Conservation (phyloP, 2,113 vertebrate genomes). For the Otis tarda region DNA sequence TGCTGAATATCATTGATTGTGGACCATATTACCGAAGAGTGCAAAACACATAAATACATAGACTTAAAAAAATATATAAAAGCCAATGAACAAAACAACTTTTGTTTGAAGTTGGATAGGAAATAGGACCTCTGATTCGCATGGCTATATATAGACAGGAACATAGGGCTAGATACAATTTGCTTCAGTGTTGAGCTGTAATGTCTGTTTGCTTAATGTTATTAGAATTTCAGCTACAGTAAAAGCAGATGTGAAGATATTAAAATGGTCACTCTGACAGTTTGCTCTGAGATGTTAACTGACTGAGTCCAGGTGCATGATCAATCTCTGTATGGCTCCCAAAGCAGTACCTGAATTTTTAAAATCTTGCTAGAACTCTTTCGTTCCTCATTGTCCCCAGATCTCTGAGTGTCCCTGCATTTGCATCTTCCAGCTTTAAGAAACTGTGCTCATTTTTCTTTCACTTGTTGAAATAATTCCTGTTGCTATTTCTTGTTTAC, state of each 20-base stretch:
- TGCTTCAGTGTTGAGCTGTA: not conserved
- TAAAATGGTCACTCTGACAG: not conserved
- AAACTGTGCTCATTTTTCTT: not conserved
- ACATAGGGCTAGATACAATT: not conserved
- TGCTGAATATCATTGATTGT: not conserved
- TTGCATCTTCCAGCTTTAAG: not conserved
- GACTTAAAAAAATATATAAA: not conserved
- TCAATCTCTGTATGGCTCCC: not conserved
- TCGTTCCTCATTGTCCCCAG: not conserved
- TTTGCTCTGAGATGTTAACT: not conserved
- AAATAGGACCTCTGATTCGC: not conserved
- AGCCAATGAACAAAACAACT: not conserved
- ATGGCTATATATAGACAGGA: not conserved
- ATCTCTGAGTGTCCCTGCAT: not conserved
- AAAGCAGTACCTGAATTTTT: not conserved
- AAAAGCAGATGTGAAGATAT: not conserved
- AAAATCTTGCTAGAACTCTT: not conserved
- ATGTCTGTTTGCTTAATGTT: not conserved
- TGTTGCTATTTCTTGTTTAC: not conserved
- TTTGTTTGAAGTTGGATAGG: not conserved
- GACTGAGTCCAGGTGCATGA: not conserved
- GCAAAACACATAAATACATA: not conserved
- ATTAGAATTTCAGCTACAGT: not conserved
- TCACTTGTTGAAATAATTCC: not conserved
- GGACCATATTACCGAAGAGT: not conserved